Evolutionary conservation across 2,113 vertebrate genomes (phyloP).

Genomic region (Alethe diademata): DNA sequence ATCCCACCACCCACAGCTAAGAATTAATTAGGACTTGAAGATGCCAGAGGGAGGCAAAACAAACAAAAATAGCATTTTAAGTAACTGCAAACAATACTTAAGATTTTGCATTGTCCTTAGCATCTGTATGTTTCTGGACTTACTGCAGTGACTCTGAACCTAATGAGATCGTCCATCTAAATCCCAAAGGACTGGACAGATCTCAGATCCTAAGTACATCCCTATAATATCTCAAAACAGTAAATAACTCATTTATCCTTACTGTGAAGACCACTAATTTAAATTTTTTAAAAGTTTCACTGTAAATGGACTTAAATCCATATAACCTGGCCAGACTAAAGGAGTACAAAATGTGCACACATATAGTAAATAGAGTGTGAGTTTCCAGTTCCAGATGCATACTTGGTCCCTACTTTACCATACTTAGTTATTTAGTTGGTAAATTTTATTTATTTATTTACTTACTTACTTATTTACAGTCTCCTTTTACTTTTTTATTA

Average conservation of each 20-base stretch:
- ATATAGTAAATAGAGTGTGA: not conserved
- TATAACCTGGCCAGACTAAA: not conserved
- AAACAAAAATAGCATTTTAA: constrained; percentile 62
- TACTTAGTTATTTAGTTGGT: not conserved
- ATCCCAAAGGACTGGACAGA: not conserved
- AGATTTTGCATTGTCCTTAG: constrained; percentile 7
- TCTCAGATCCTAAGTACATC: not conserved
- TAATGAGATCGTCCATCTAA: not conserved
- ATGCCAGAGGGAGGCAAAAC: constrained; percentile 47
- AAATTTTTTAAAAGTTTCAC: not conserved
- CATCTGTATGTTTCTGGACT: constrained; percentile 35
- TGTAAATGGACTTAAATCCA: not conserved
- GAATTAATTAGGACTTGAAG: constrained; percentile 48
- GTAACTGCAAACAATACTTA: constrained; percentile 62
- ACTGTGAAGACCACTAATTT: not conserved
- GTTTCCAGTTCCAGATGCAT: not conserved
- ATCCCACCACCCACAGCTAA: constrained; percentile 53
- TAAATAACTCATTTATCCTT: not conserved
- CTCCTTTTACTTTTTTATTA: not conserved
- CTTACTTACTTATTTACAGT: not conserved
- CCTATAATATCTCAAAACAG: not conserved
- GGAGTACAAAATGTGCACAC: not conserved
- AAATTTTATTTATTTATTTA: not conserved
- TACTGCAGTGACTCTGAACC: not conserved
- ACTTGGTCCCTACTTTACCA: not conserved